These are phyloP conservation scores for Hyles vespertilio DNA, from an alignment of 1,140 invertebrate genomes.

Conservation along the genomic window DNA sequence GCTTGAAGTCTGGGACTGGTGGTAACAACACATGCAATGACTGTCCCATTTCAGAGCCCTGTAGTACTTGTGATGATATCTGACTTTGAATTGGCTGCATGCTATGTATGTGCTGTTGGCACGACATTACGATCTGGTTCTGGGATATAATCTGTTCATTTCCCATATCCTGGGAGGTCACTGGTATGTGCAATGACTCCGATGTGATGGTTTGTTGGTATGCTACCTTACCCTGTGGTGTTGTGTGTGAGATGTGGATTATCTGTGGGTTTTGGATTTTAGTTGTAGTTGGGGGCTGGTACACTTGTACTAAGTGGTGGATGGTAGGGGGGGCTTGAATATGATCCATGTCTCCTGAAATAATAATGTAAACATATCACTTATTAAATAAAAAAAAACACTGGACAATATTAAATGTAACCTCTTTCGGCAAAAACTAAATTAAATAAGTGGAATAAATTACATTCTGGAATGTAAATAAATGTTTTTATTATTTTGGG, in stretches of 20 bases:
- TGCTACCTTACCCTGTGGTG: slow-evolving; percentile 45
- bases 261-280: slow-evolving; percentile 33
- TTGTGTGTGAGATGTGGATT: slow-evolving; percentile 42
- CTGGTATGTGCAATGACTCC: slow-evolving; percentile 48
- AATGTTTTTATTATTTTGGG: no score
- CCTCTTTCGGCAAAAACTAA: no score
- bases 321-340: slow-evolving; percentile 39
- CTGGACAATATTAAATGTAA: no score
- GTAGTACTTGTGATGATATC: slow-evolving; percentile 39
- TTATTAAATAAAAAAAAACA: background rate
- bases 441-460: no score
- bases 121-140: slow-evolving; percentile 57
- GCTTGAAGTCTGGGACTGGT: slow-evolving; percentile 48
- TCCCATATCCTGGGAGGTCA: slow-evolving; percentile 38
- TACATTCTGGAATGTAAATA: no score
- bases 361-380: background rate
- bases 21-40: slow-evolving; percentile 54
- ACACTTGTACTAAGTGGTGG: slow-evolving; percentile 59
- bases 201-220: slow-evolving; percentile 53
- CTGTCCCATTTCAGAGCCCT: slow-evolving; percentile 40
- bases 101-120: slow-evolving; percentile 53
- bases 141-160: slow-evolving; percentile 39
- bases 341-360: slow-evolving; percentile 42
- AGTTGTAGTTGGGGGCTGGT: slow-evolving; percentile 39
- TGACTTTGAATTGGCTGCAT: slow-evolving; percentile 40